Conservation (phyloP, 2,888 invertebrate species). For the Megalurothrips usitatus region DNA sequence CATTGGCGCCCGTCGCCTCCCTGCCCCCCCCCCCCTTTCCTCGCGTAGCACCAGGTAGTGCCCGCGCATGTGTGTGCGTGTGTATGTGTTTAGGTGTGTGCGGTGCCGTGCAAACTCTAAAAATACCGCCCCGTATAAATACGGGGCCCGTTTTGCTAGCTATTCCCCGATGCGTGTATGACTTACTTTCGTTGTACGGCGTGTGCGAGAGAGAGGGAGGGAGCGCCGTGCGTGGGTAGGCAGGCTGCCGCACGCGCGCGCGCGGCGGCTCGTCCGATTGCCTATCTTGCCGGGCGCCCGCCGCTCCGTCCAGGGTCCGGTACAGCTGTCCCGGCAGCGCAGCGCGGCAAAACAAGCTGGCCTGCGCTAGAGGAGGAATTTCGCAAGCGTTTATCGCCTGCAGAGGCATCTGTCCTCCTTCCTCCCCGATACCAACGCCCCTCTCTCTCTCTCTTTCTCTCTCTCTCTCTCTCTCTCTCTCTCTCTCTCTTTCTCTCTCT, state of each 20-base stretch:
- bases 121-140: too few relatives aligned
- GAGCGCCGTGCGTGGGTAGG: slow-evolving; percentile 7
- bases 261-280: background rate
- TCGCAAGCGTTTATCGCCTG: background rate
- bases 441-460: too few relatives aligned
- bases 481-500: background rate
- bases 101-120: too few relatives aligned
- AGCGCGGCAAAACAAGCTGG: background rate
- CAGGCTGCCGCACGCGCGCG: background rate
- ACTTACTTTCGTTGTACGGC: background rate
- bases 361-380: too few relatives aligned
- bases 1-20: too few relatives aligned
- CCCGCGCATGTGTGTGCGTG: too few relatives aligned
- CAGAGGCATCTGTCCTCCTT: background rate
- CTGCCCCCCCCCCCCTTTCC: too few relatives aligned
- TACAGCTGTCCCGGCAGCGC: background rate
- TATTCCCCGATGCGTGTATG: too few relatives aligned
- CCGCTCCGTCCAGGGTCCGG: background rate
- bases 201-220: background rate
- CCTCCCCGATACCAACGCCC: background rate
- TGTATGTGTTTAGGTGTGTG: too few relatives aligned
- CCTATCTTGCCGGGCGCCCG: background rate
- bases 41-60: too few relatives aligned
- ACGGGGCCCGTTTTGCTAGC: too few relatives aligned
- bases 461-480: background rate